Base-by-base conservation (phyloP, 2,113 vertebrate species). In the Oryzias woworae region DNA sequence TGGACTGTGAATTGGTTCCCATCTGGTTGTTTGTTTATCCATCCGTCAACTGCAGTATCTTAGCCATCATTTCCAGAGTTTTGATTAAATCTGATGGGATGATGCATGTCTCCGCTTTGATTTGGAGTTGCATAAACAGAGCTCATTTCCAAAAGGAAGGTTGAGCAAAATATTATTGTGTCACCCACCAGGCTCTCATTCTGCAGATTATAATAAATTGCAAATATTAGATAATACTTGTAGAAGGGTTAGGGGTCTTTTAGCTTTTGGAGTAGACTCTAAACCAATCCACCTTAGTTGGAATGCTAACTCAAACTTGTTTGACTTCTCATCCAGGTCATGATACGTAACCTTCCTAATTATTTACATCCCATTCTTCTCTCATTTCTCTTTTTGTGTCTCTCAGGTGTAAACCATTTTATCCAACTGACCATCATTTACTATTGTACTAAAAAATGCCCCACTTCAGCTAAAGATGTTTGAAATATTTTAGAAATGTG, bases 21-120 rank as follows among this genome's bases (percentile, higher is more conserved):
- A 47, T 72, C 62, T 71, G 53, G 64, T 75, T 80, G 70, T 77
- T 78, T 72, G 58, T 79, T 71, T 78, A 73, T 77, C 53, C 65
- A 73, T 64, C 71, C 50, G 5, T 79, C 79, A 79, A 53, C 62
- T 75, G 53, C 57, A 62, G 53, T 79, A 75, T 70, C 60, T 81
- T 46, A 60, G 73, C 73, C 69, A 60, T 46, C 26, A 26, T 47
- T 77, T 28, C 3, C 51, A 75, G 41, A 5, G 74, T 74, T 83
- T 72, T 75, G 71, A 81, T 81, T 69, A 71, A 71, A 76, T 22
- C 15, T 70, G 67, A 70, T 55, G 28, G 71, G 76, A 58, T 80
- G 76, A 83, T 69, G 61, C 24, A 57, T 79, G 58, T 64, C 56
- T 73, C 58, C 20, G 23, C 60, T 77, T 66, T 71, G 65, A 79